These are phyloP conservation scores for Triplophysa yarkandensis DNA, from an alignment of 2,797 vertebrate species.

Conservation along the genomic window DNA sequence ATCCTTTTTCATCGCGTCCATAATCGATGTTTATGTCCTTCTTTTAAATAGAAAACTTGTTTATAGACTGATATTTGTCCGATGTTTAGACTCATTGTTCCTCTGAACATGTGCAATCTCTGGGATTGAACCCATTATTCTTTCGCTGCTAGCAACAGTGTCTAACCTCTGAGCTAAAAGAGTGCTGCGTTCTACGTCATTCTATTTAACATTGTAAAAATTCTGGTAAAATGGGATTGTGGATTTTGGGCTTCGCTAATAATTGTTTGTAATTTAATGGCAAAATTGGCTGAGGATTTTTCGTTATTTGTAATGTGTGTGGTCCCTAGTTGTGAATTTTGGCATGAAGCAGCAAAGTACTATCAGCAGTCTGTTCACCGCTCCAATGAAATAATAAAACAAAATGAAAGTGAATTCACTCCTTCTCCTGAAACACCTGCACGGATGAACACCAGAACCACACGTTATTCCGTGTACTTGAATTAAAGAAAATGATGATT, in stretches of 20 bases:
- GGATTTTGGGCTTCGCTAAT: background rate
- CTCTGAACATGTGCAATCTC: too few relatives aligned
- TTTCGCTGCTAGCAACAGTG: too few relatives aligned
- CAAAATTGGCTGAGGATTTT: background rate
- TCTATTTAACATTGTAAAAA: too few relatives aligned
- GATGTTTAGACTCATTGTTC: too few relatives aligned
- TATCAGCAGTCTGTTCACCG: background rate
- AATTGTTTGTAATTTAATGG: background rate
- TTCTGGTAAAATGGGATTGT: background rate
- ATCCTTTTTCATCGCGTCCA: too few relatives aligned
- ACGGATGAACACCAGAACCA: background rate
- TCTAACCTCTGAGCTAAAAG: too few relatives aligned
- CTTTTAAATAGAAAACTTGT: background rate
- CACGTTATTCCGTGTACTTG: background rate
- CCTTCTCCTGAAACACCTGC: background rate
- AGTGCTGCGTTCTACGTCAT: too few relatives aligned
- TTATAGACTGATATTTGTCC: too few relatives aligned
- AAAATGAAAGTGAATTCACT: background rate
- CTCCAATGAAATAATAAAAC: background rate
- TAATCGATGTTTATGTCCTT: too few relatives aligned
- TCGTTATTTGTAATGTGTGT: background rate
- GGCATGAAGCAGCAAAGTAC: background rate
- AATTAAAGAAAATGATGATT: background rate
- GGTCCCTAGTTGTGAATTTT: background rate
- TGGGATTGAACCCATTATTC: too few relatives aligned